These are phyloP conservation scores for Rhinichthys osculus DNA, from an alignment of 2,797 vertebrate genomes.

Conservation along the genomic window DNA sequence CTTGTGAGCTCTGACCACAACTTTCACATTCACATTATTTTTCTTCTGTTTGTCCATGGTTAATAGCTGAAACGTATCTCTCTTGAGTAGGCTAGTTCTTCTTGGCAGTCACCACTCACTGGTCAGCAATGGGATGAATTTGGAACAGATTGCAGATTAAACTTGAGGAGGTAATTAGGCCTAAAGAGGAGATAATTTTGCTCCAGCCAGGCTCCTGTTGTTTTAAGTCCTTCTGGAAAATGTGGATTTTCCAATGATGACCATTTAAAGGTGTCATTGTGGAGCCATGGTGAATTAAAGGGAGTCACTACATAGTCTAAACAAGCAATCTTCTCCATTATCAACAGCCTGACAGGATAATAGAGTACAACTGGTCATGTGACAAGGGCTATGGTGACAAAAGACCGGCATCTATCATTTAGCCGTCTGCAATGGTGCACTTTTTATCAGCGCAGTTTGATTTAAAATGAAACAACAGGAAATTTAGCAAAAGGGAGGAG, in stretches of 20 bases:
- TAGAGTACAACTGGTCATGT: slow-evolving; percentile 84
- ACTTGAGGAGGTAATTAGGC: slow-evolving; percentile 82
- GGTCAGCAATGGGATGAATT: slow-evolving; percentile 71
- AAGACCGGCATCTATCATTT: slow-evolving; percentile 62
- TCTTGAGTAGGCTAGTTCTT: slow-evolving; percentile 18
- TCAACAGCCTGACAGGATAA: slow-evolving; percentile 88
- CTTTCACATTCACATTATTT: neutral
- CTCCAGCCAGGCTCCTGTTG: slow-evolving; percentile 78
- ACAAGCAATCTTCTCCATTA: slow-evolving; percentile 89
- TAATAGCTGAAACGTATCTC: slow-evolving; percentile 10
- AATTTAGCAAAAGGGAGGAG: neutral
- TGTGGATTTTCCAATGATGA: slow-evolving; percentile 89
- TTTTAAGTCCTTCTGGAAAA: slow-evolving; percentile 87
- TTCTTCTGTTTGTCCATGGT: slow-evolving; percentile 9
- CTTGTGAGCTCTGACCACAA: slow-evolving; percentile 2
- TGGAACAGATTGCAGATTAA: slow-evolving; percentile 75
- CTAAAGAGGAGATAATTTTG: slow-evolving; percentile 87
- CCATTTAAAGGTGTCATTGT: slow-evolving; percentile 92
- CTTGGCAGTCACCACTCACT: slow-evolving; percentile 54
- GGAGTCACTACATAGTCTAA: slow-evolving; percentile 89
- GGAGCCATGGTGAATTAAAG: slow-evolving; percentile 94
- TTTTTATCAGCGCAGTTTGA: slow-evolving; percentile 18
- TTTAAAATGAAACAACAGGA: slow-evolving; percentile 12
- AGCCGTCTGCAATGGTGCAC: slow-evolving; percentile 22
- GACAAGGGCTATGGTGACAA: slow-evolving; percentile 60